Conservation (phyloP, 2,113 vertebrate genomes). For the Archocentrus centrarchus region DNA sequence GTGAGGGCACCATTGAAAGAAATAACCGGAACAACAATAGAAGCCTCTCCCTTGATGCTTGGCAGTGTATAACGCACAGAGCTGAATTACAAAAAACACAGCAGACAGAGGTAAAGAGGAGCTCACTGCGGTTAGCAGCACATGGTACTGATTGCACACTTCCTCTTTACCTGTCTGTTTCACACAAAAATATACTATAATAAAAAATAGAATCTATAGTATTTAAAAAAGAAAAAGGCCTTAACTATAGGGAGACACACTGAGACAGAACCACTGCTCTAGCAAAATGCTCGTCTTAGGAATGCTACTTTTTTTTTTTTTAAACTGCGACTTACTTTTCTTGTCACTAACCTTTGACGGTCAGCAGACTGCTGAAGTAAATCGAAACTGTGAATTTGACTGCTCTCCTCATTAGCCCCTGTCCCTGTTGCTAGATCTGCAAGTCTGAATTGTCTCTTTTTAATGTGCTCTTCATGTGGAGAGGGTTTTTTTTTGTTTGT, state of each 20-base stretch:
- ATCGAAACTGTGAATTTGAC: constrained; percentile 30
- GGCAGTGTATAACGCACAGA: constrained; percentile 84
- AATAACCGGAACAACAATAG: constrained; percentile 54
- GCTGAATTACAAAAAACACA: constrained; percentile 80
- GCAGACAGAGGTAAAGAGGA: constrained; percentile 69
- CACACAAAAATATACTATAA: constrained; percentile 82
- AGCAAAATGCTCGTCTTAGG: constrained; percentile 54
- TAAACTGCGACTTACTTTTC: constrained; percentile 25
- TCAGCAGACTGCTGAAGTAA: constrained; percentile 18
- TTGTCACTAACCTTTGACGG: constrained; percentile 8
- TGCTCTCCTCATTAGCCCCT: constrained; percentile 37
- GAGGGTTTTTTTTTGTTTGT: constrained; percentile 19
- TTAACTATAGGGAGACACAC: constrained; percentile 75
- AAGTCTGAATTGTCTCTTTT: constrained; percentile 54
- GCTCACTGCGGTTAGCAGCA: constrained; percentile 50
- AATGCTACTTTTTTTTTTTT: constrained; percentile 39
- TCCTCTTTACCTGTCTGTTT: constrained; percentile 73
- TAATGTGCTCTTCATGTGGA: constrained; percentile 69
- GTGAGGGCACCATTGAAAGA: constrained; percentile 65
- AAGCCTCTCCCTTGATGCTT: constrained; percentile 77
- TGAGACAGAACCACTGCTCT: constrained; percentile 68
- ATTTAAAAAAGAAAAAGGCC: constrained; percentile 79
- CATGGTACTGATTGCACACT: constrained; percentile 57
- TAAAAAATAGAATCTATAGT: constrained; percentile 82
- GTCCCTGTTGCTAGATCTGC: constrained; percentile 46